phyloP scores from a whole-genome alignment of 2,888 invertebrate species.

The Lasioglossum morio region DNA sequence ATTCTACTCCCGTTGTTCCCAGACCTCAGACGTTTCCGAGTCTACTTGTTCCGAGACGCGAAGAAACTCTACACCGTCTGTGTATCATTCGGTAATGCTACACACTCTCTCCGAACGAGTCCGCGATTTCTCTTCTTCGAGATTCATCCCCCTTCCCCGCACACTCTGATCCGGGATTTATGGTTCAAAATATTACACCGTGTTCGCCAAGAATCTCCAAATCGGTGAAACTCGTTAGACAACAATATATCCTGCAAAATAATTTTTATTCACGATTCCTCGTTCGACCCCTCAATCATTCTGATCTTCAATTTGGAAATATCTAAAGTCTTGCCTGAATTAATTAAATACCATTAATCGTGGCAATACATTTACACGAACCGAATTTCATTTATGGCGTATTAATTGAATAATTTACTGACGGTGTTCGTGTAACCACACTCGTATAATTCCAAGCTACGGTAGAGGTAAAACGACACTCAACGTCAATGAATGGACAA shows the following conservation, averaged over 20 bases:
- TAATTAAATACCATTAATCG: background rate
- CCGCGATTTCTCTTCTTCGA: background rate
- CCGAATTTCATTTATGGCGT: background rate
- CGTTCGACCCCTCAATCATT: background rate
- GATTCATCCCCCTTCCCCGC: background rate
- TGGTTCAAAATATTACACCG: background rate
- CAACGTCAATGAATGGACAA: background rate
- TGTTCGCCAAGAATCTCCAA: background rate
- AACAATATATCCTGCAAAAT: background rate
- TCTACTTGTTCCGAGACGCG: background rate
- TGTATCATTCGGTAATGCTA: background rate
- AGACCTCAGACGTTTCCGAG: conserved; percentile 53
- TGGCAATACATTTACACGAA: background rate
- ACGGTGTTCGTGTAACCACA: background rate
- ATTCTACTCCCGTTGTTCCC: conserved; percentile 42
- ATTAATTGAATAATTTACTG: background rate
- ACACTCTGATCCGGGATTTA: background rate
- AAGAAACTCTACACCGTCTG: conserved; percentile 34
- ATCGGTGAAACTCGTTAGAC: too few species aligned
- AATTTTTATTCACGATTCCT: background rate
- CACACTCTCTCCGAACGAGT: background rate
- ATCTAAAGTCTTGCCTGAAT: background rate
- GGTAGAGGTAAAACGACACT: background rate
- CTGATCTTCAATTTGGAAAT: too few species aligned
- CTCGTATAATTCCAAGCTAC: background rate